phyloP scores from a whole-genome alignment of 1,140 invertebrate species.

The Ditylenchus dipsaci region DNA sequence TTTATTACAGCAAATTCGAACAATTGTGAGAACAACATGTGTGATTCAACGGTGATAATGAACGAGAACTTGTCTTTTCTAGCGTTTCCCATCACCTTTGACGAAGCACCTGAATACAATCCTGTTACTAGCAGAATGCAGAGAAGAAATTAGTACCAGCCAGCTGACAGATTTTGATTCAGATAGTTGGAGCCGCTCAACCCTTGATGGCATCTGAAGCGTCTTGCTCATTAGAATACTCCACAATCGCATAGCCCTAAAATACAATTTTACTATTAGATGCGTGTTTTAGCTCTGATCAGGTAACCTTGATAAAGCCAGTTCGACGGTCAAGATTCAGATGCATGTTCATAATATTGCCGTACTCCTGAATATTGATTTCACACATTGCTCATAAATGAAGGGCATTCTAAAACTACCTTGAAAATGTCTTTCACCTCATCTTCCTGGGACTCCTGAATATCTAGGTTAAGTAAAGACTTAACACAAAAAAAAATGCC shows the following conservation, averaged over 20 bases:
- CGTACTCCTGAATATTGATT: conserved; percentile 66
- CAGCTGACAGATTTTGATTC: conserved; percentile 80
- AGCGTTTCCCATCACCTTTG: too few relatives aligned
- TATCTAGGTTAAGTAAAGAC: too few relatives aligned
- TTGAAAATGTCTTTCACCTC: conserved; percentile 77
- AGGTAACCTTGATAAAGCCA: conserved; percentile 77
- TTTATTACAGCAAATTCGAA: too few relatives aligned
- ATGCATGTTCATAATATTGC: conserved; percentile 93
- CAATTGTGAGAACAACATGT: too few relatives aligned
- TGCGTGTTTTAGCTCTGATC: too few relatives aligned
- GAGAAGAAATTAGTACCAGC: too few relatives aligned
- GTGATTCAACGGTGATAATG: too few relatives aligned
- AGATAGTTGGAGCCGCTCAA: conserved; percentile 82
- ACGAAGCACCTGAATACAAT: too few relatives aligned
- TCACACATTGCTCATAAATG: not conserved
- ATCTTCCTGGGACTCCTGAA: conserved; percentile 83
- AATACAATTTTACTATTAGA: too few relatives aligned
- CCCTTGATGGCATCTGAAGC: conserved; percentile 83
- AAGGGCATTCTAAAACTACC: conserved; percentile 22
- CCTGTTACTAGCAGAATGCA: too few relatives aligned
- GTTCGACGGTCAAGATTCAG: conserved; percentile 91
- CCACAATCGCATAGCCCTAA: conserved; percentile 82
- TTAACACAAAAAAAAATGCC: too few relatives aligned
- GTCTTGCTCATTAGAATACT: conserved; percentile 93
- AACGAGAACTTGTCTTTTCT: too few relatives aligned